Evolutionary conservation across 1,140 invertebrate genomes (phyloP).

Genomic region (Drosophila virilis): DNA sequence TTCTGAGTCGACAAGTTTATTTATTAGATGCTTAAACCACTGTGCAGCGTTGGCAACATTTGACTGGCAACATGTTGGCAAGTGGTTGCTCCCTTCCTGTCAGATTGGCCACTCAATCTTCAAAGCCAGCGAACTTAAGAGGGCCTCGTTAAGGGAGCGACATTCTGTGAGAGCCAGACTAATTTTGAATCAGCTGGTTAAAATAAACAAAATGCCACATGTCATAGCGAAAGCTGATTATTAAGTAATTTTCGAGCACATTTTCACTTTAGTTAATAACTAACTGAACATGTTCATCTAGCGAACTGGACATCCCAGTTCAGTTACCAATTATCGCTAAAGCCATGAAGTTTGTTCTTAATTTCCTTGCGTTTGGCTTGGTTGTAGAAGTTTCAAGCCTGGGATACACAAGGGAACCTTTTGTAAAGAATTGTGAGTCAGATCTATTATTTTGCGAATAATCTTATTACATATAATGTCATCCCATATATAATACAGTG

Average conservation of each 20-base stretch:
- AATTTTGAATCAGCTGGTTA: conserved; percentile 35
- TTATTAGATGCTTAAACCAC: not conserved
- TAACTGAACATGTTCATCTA: not conserved
- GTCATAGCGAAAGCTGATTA: not conserved
- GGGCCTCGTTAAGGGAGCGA: conserved; percentile 57
- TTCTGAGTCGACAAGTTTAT: not conserved
- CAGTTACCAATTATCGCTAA: conserved; percentile 4
- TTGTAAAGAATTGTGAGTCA: conserved; percentile 24
- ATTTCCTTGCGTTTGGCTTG: not conserved
- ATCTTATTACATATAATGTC: not conserved
- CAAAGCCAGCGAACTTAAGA: conserved; percentile 38
- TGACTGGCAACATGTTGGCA: conserved; percentile 60
- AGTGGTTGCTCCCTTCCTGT: conserved; percentile 49
- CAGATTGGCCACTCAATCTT: conserved; percentile 63
- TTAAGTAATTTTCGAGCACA: not conserved
- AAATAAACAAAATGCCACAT: not conserved
- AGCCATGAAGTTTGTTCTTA: conserved; percentile 18
- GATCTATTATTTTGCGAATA: not conserved
- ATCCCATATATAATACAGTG: conserved; percentile 3
- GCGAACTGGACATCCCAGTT: not conserved
- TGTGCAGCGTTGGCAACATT: conserved; percentile 73
- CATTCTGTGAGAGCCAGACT: conserved; percentile 71
- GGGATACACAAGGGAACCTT: not conserved
- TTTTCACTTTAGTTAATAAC: not conserved
- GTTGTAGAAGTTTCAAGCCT: not conserved